Percentiles rank a stretch among this genome's conserved stretches.
Conservation (phyloP, 2,797 vertebrate species). For the Arctocebus calabarensis region DNA sequence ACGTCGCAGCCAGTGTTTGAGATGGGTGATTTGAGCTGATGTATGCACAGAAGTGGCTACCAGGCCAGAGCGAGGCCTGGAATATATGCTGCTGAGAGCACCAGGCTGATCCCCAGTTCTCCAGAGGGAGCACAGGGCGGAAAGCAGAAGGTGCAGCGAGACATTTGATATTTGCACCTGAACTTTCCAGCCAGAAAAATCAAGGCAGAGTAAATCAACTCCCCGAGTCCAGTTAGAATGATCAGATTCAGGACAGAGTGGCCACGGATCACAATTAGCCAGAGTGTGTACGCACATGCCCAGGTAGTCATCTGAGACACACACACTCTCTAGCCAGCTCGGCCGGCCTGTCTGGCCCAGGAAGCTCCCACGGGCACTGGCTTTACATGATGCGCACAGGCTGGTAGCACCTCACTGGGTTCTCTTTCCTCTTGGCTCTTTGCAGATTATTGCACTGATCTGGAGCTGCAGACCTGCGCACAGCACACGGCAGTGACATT, state of each 20-base stretch:
- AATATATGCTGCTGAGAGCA: neutral
- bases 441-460: neutral
- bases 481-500: slow-evolving; percentile 41
- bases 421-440: neutral
- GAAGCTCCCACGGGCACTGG: neutral
- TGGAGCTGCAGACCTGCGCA: neutral
- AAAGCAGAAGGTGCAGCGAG: neutral
- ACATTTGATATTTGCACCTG: neutral
- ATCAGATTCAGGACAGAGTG: neutral
- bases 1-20: neutral
- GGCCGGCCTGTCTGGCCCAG: neutral
- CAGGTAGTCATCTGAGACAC: neutral
- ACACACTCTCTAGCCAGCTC: neutral
- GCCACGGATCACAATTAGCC: neutral
- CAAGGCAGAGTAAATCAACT: neutral
- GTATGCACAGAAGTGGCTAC: neutral
- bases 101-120: neutral
- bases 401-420: neutral
- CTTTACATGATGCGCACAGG: neutral
- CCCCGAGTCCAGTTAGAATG: neutral
- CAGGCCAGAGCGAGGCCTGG: neutral
- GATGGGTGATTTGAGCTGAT: too few species aligned
- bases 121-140: neutral
- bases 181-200: neutral
- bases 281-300: accelerated